Percentiles rank a stretch among this genome's conserved stretches.
Conservation (phyloP, 2,888 invertebrate species). For the Drosophila greeni region DNA sequence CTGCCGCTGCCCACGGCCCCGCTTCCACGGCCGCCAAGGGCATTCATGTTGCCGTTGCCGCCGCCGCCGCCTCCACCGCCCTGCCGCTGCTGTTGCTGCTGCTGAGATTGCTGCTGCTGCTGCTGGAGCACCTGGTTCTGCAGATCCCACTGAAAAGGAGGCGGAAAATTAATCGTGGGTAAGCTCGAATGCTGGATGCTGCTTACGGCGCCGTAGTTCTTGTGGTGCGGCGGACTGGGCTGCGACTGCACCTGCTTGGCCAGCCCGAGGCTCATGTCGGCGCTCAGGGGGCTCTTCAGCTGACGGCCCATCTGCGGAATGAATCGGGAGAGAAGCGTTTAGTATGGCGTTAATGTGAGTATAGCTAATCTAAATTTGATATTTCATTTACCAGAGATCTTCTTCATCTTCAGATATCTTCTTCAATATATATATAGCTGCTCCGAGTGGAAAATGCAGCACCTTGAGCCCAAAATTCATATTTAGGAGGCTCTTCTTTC, state of each 20-base stretch:
- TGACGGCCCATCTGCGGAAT: constrained; percentile 77
- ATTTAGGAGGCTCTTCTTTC: background rate
- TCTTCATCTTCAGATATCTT: background rate
- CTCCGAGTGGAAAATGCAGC: background rate
- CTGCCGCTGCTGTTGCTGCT: constrained; percentile 75
- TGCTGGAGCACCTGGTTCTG: constrained; percentile 74
- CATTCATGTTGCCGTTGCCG: constrained; percentile 65
- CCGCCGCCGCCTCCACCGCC: constrained; percentile 49
- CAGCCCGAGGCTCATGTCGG: constrained; percentile 78
- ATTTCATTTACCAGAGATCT: background rate
- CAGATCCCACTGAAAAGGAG: constrained; percentile 75
- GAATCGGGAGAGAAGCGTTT: background rate
- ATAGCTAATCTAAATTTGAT: background rate
- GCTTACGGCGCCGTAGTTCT: constrained; percentile 78
- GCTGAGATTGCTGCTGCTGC: constrained; percentile 79
- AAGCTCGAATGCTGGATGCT: background rate
- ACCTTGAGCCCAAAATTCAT: too few relatives aligned
- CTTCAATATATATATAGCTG: background rate
- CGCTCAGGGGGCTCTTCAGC: constrained; percentile 78
- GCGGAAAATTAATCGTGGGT: too few relatives aligned
- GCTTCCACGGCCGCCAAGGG: constrained; percentile 60
- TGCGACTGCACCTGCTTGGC: constrained; percentile 79
- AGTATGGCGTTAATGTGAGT: background rate
- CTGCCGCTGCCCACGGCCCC: constrained; percentile 58
- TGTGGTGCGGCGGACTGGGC: constrained; percentile 79